phyloP scores from a whole-genome alignment of 1,140 invertebrate genomes.

The Bactericera cockerelli region DNA sequence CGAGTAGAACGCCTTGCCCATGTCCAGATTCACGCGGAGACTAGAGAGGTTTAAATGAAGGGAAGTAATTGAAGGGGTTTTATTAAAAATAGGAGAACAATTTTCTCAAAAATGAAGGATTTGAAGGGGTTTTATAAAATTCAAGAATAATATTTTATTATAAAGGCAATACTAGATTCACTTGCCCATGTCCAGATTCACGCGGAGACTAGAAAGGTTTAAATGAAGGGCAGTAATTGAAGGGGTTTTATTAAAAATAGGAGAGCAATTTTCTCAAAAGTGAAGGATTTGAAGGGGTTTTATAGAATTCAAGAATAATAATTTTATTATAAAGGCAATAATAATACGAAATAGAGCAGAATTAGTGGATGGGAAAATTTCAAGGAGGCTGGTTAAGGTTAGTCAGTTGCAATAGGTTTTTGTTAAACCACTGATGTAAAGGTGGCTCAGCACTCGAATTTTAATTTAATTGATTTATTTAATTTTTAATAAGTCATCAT shows the following conservation, averaged over 20 bases:
- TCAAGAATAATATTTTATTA: no score
- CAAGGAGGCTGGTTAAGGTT: no score
- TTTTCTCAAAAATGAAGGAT: background rate
- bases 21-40: constrained; percentile 93
- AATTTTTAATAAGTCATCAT: no score
- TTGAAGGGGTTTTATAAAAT: background rate
- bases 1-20: constrained; percentile 96
- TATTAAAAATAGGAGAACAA: constrained; percentile 6
- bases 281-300: background rate
- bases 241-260: constrained; percentile 7
- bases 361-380: no score
- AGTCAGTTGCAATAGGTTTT: no score
- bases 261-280: constrained; percentile 7
- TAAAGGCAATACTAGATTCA: no score
- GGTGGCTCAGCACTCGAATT: no score
- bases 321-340: no score
- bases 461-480: no score
- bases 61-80: background rate
- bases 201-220: constrained; percentile 58
- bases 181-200: constrained; percentile 98
- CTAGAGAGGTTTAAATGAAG: constrained; percentile 34
- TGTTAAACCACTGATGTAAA: no score
- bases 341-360: no score
- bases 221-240: constrained; percentile 12
- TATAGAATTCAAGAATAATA: background rate